These are phyloP conservation scores for Spicauda simplicius DNA, from an alignment of 2,888 invertebrate species.

Conservation along the genomic window DNA sequence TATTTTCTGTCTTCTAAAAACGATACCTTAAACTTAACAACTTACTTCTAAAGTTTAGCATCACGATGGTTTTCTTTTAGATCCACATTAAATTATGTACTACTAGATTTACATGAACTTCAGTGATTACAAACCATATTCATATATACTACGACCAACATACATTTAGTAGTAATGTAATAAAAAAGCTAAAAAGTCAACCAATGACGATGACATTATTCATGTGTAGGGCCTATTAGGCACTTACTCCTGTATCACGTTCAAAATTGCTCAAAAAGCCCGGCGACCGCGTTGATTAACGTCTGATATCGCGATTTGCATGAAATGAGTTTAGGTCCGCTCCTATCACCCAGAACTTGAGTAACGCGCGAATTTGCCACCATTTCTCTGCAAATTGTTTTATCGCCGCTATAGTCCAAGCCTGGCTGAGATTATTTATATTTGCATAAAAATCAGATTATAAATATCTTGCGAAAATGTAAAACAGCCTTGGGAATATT, in stretches of 20 bases:
- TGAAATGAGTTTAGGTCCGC: conserved; percentile 55
- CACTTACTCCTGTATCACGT: background rate
- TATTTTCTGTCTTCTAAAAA: too few relatives aligned
- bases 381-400: conserved; percentile 57
- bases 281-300: conserved; percentile 30
- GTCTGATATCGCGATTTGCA: conserved; percentile 63
- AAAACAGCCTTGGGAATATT: background rate
- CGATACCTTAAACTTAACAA: too few relatives aligned
- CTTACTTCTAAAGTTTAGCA: too few relatives aligned
- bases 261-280: background rate
- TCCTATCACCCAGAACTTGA: conserved; percentile 7
- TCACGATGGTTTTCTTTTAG: too few relatives aligned
- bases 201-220: background rate
- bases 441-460: conserved; percentile 33
- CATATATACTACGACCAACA: too few relatives aligned
- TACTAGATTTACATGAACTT: too few relatives aligned
- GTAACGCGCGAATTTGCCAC: conserved; percentile 14
- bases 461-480: conserved; percentile 21
- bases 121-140: too few relatives aligned
- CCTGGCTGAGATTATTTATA: conserved; percentile 21
- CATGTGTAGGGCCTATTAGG: background rate
- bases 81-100: too few relatives aligned
- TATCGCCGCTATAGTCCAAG: conserved; percentile 45
- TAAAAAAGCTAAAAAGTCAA: background rate
- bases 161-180: too few relatives aligned